phyloP scores from a whole-genome alignment of 2,113 vertebrate species.

The Dasypus novemcinctus region DNA sequence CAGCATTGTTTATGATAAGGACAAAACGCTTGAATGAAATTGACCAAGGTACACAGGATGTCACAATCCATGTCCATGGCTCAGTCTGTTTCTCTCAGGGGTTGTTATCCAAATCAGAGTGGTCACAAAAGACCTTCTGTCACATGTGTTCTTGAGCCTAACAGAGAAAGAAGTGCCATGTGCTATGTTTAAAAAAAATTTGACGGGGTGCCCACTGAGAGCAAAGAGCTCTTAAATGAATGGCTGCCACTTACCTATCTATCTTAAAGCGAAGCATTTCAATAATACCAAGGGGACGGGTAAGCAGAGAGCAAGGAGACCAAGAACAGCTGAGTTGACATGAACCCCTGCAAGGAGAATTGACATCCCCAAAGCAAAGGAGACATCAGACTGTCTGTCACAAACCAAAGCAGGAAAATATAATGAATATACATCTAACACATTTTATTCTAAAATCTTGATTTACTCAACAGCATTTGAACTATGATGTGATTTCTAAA shows the following conservation, averaged over 20 bases:
- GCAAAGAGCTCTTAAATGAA: background rate
- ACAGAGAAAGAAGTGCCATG: background rate
- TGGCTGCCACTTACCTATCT: background rate
- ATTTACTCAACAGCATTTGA: background rate
- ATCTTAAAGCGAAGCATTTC: background rate
- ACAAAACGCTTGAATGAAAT: slow-evolving; percentile 68
- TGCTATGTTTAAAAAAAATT: background rate
- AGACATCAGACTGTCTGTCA: background rate
- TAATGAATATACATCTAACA: background rate
- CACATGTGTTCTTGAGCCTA: background rate
- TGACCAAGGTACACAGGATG: slow-evolving; percentile 53
- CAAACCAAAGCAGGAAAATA: background rate
- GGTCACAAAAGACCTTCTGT: background rate
- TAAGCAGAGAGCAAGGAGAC: background rate
- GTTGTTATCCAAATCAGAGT: background rate
- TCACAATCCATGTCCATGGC: background rate
- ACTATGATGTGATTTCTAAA: background rate
- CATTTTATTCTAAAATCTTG: background rate
- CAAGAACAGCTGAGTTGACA: background rate
- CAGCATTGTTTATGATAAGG: slow-evolving; percentile 68
- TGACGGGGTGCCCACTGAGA: background rate
- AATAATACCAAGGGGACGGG: background rate
- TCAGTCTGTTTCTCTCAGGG: background rate
- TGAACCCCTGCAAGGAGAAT: background rate
- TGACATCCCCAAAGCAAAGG: background rate